A percentile compares a stretch with the other conserved stretches of the same genome.
Conservation (phyloP, 2,888 invertebrate genomes). For the Cryptus armator region DNA sequence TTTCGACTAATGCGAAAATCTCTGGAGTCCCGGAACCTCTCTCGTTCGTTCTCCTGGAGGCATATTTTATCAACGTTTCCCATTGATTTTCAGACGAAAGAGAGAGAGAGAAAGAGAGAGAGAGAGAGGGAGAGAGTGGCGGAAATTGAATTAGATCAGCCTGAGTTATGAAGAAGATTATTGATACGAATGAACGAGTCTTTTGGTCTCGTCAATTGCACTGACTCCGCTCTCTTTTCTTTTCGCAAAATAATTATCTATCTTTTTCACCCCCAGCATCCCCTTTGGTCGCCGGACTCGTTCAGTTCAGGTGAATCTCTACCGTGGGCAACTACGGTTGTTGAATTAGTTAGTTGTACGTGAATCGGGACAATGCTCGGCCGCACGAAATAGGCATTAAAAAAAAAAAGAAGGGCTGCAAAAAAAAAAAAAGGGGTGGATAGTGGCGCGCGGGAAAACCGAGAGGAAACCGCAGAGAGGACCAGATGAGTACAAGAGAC, state of each 20-base stretch:
- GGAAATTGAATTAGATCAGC: constrained; percentile 49
- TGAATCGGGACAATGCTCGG: constrained; percentile 57
- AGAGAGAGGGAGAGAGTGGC: neutral
- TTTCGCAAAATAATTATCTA: neutral
- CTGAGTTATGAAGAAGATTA: constrained; percentile 31
- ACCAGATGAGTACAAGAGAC: constrained; percentile 2
- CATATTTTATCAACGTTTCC: constrained; percentile 48
- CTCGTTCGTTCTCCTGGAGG: constrained; percentile 36
- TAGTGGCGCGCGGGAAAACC: constrained; percentile 30
- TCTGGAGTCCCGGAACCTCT: constrained; percentile 35
- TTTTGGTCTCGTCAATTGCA: neutral
- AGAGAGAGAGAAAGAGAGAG: too few relatives aligned
- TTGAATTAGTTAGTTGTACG: constrained; percentile 59
- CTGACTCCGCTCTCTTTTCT: neutral
- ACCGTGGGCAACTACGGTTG: constrained; percentile 39
- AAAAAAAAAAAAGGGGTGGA: constrained; percentile 14
- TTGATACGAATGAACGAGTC: constrained; percentile 2
- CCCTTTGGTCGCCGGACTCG: neutral
- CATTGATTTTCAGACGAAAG: neutral
- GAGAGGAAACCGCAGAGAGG: constrained; percentile 10
- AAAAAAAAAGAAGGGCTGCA: constrained; percentile 1
- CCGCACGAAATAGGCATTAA: constrained; percentile 21
- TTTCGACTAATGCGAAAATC: constrained; percentile 59
- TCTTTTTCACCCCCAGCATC: neutral
- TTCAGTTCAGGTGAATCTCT: constrained; percentile 38